Conservation (phyloP, 2,797 vertebrate species). For the Sphenopsis melanotis region DNA sequence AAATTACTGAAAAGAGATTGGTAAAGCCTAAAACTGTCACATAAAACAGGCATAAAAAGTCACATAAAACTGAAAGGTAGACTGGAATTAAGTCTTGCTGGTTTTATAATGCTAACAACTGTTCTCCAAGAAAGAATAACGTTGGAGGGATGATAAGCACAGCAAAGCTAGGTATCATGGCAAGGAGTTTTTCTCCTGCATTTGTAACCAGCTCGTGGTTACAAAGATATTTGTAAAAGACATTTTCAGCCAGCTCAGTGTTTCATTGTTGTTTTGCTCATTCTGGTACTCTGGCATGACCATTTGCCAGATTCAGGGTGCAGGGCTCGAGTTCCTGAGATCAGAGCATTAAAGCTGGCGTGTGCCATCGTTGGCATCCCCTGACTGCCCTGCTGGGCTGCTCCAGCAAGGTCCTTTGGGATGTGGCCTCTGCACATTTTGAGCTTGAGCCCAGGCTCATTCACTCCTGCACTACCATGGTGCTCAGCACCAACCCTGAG, state of each 20-base stretch:
- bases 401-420: not conserved
- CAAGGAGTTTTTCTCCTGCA: not conserved
- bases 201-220: not conserved
- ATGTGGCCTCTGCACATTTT: fast-evolving
- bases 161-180: not conserved
- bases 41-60: slow-evolving; percentile 2
- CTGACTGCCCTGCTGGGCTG: not conserved
- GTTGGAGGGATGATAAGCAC: fast-evolving
- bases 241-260: not conserved
- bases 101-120: not conserved
- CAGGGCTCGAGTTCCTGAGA: not conserved
- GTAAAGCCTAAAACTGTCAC: not conserved
- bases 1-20: not conserved
- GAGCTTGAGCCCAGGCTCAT: not conserved
- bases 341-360: fast-evolving
- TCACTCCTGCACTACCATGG: not conserved
- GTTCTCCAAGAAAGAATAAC: not conserved
- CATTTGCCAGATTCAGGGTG: not conserved
- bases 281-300: not conserved
- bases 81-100: not conserved
- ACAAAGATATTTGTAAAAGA: not conserved
- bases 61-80: slow-evolving; percentile 11
- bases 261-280: not conserved
- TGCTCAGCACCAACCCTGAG: not conserved
- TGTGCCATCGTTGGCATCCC: fast-evolving